Evolutionary conservation across 1,140 invertebrate genomes (phyloP), one percentile per base, ranked within the genome.

Genomic region (Drosophila truncata): DNA sequence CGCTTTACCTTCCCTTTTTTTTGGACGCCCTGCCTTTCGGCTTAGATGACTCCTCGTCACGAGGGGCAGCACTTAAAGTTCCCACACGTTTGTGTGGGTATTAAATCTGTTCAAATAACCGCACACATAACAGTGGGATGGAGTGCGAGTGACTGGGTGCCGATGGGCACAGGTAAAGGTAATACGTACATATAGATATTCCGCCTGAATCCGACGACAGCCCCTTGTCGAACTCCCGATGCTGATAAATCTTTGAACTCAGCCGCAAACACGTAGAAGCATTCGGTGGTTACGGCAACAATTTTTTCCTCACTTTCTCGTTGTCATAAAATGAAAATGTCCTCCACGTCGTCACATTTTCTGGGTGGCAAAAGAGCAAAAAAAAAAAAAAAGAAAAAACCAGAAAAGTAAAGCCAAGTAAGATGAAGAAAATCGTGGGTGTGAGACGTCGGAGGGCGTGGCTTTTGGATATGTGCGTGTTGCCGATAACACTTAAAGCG

Each of bases 81-180:
- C 47, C 70, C 84, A 73, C 76, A 78, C 83, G 69, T 80, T 82
- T 88, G 77, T 84, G 74, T 88, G 80, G 65, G 78, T 80, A 90
- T 90, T 81, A 88, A 88, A 88, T 88, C 84, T 90, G 84, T 90
- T 88, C 80, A 90, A 90, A 88, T 90, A 88, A 88, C 85, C 84
- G 66, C 78, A 86, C 65, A 74, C 60, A 83, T 63, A 64, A 65
- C 27, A 27, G 20, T 1, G 35, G 35, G 18, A 11, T n/a, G 3
- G 25, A 14, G 23, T 10, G 29, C 9, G 16, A 37, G 20, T 13
- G 39, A 39, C 39, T 31, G 27, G 25, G 27, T 35, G 60, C 20
- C n/a, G 63, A 46, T 52, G 35, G 69, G 50, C 47, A 29, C 52
- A 59, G 70, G 65, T 39, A 58, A 14, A 33, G 37, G 42, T 39